A percentile compares a stretch with the other conserved stretches of the same genome.
Conservation (phyloP, 2,113 vertebrate species). For the Cryptotis parvus region DNA sequence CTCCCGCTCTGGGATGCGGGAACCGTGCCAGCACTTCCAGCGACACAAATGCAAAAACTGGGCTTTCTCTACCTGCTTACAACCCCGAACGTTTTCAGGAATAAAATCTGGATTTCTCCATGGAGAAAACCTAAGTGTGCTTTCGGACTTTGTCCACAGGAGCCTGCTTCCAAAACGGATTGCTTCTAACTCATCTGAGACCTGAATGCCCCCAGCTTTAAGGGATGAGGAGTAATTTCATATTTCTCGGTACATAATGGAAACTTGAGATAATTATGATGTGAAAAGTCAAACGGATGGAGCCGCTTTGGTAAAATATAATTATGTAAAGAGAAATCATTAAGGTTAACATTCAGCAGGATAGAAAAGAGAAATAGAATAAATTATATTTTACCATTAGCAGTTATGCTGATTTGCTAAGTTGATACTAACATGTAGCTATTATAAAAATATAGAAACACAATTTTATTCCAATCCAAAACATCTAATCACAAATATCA, state of each 20-base stretch:
- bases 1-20: too few relatives aligned
- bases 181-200: not conserved
- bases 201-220: not conserved
- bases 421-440: not conserved
- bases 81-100: not conserved
- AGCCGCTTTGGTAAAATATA: not conserved
- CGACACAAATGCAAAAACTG: rapidly evolving
- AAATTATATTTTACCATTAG: conserved; percentile 8
- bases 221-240: not conserved
- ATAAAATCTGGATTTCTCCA: not conserved
- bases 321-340: conserved; percentile 37
- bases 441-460: not conserved
- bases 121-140: not conserved
- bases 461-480: conserved; percentile 25
- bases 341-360: not conserved
- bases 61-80: too few relatives aligned
- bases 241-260: not conserved
- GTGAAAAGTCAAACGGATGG: not conserved
- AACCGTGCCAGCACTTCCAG: rapidly evolving
- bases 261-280: not conserved
- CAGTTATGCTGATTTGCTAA: not conserved
- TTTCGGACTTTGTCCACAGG: not conserved
- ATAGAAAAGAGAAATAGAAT: not conserved
- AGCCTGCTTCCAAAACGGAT: not conserved
- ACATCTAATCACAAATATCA: not conserved